Conservation (phyloP, 2,888 invertebrate genomes). For the Hydroisotoma schaefferi region DNA sequence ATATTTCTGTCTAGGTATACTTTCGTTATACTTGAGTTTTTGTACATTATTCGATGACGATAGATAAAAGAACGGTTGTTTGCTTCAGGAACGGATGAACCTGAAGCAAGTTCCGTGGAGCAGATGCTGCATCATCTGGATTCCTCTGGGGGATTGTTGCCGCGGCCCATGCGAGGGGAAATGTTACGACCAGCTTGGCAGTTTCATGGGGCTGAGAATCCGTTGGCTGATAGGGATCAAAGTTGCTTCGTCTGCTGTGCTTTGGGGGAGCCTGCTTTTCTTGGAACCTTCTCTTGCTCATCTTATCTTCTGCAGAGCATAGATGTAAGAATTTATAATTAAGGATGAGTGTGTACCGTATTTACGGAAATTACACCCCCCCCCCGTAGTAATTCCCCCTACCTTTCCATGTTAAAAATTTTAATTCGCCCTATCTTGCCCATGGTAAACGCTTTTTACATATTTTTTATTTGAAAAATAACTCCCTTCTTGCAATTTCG, state of each 20-base stretch:
- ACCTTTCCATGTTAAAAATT: no score
- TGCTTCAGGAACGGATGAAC: constrained; percentile 40
- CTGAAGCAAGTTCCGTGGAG: constrained; percentile 43
- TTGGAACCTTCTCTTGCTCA: constrained; percentile 44
- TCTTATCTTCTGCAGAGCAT: constrained; percentile 43
- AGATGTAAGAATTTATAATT: no score
- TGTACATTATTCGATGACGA: no score
- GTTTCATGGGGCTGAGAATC: constrained; percentile 48
- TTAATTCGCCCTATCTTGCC: no score
- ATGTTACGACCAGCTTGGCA: constrained; percentile 43
- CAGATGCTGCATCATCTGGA: constrained; percentile 45
- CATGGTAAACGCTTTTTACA: no score
- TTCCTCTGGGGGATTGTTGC: constrained; percentile 44
- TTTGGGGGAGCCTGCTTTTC: constrained; percentile 46
- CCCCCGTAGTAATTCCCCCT: no score
- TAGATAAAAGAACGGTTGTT: not conserved
- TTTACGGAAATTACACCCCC: no score
- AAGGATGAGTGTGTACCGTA: no score
- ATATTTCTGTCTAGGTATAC: constrained; percentile 75
- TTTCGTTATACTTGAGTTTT: not conserved
- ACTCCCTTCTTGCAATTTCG: no score
- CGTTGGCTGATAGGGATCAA: constrained; percentile 46
- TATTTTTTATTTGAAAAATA: no score
- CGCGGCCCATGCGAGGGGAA: constrained; percentile 41
- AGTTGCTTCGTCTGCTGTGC: constrained; percentile 46